Base-by-base conservation (phyloP, 2,113 vertebrate genomes). In the Forbesichthys papilliferus region DNA sequence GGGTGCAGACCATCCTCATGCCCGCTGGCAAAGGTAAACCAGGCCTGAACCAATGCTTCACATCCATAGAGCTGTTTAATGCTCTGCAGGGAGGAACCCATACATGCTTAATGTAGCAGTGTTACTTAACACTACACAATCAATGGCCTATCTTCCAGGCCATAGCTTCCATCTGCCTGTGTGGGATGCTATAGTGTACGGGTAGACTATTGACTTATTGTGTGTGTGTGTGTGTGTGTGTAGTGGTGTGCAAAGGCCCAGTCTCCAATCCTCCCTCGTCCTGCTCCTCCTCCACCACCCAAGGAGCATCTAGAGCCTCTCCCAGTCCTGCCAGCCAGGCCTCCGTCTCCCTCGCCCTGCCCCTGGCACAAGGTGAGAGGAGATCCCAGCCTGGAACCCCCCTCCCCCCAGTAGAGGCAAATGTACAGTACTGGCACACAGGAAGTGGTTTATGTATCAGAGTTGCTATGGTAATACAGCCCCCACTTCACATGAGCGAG, bases 1-100 rank as follows among this genome's bases (percentile, higher is more conserved):
- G 93, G 12, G 87, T 97, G 80, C 96, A 97, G 91, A 96, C 96
- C 12, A 93, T 98, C 52, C 90, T 97, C 77, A 97, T 98, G 95
- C 97, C 97, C 72, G 92, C 96, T 66, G 95, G 95, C 78, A 98
- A 96, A 95, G 96, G 96, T 93, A 59, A 77, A 9, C 1, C 27
- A n/a, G 36, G 33, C 6, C 12, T 58, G 56, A 33, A 12, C 56
- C 56, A 58, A 11, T 11, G 33, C 56, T 33, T 20, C 56, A 1
- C 2, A 42, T 7, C 36, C 1, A 42, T 42, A 42, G 36, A 42
- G 7, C 36, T 42, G 7, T 42, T 42, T 20, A 20, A 20, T 20
- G 20, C 20, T 20, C 20, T 20, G 20, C 20, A 20, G 20, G 2
- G 20, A 20, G 20, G 20, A 3, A 42, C 36, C 36, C 36, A 42